Conservation (phyloP, 1,140 invertebrate genomes). For the Chrysomallon squamiferum region DNA sequence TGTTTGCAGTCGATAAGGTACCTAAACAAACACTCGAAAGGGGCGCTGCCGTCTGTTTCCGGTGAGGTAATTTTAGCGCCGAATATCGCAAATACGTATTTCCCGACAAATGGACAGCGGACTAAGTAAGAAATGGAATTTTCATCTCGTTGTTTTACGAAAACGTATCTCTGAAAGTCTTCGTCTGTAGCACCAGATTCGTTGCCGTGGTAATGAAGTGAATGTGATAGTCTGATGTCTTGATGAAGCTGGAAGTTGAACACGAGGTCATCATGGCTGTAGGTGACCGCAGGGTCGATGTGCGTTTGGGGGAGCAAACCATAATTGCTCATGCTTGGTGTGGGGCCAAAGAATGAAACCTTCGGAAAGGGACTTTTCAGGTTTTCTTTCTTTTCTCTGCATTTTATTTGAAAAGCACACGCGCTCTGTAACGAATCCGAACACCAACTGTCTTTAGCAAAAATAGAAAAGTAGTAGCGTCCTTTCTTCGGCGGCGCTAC, state of each 20-base stretch:
- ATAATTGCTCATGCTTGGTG: slow-evolving; percentile 39
- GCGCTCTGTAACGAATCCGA: slow-evolving; percentile 59
- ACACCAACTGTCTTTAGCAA: slow-evolving; percentile 54
- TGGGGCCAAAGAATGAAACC: slow-evolving; percentile 56
- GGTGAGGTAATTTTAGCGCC: slow-evolving; percentile 37
- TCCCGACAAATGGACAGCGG: slow-evolving; percentile 55
- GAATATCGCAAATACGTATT: slow-evolving; percentile 58
- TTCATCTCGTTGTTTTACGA: slow-evolving; percentile 48
- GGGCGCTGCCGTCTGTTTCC: slow-evolving; percentile 27
- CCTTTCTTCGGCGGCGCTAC: slow-evolving; percentile 55
- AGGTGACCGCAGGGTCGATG: slow-evolving; percentile 52
- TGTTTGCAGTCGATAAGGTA: slow-evolving; percentile 57
- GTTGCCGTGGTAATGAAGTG: slow-evolving; percentile 49
- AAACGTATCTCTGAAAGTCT: slow-evolving; percentile 56
- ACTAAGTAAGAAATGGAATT: slow-evolving; percentile 48
- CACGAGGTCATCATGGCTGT: slow-evolving; percentile 50
- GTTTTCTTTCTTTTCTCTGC: slow-evolving; percentile 45
- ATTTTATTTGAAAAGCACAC: slow-evolving; percentile 56
- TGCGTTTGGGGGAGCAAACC: slow-evolving; percentile 52
- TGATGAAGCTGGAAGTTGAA: slow-evolving; percentile 49
- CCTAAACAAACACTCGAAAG: slow-evolving; percentile 54
- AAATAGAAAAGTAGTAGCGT: slow-evolving; percentile 57
- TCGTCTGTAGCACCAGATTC: slow-evolving; percentile 38
- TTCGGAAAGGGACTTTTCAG: slow-evolving; percentile 50
- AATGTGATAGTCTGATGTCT: slow-evolving; percentile 45